phyloP scores from a whole-genome alignment of 2,888 invertebrate species.

The Sinohyriopsis cumingii region DNA sequence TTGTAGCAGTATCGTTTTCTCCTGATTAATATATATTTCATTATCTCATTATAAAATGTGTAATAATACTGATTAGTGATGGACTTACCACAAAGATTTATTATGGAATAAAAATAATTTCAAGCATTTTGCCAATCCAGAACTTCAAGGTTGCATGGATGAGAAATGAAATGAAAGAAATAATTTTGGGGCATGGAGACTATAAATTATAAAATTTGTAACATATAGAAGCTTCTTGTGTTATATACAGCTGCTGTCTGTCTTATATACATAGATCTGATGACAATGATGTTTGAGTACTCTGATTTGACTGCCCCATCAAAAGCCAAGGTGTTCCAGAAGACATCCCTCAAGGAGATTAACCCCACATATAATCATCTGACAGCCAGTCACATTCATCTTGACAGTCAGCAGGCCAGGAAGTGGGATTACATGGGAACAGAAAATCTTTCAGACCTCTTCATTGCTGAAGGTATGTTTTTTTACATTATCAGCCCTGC shows the following conservation, averaged over 20 bases:
- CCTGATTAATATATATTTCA: too few relatives aligned
- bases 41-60: too few relatives aligned
- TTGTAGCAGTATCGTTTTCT: too few relatives aligned
- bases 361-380: conserved; percentile 21
- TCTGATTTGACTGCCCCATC: conserved; percentile 65
- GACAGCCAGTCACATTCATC: conserved; percentile 23
- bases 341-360: conserved; percentile 59
- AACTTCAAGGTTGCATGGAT: too few relatives aligned
- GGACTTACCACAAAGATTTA: too few relatives aligned
- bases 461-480: conserved; percentile 48
- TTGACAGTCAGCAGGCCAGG: conserved; percentile 53
- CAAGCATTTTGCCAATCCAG: too few relatives aligned
- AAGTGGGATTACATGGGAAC: conserved; percentile 41
- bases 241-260: background rate
- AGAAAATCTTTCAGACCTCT: conserved; percentile 53
- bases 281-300: conserved; percentile 68
- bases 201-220: too few relatives aligned
- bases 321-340: conserved; percentile 64
- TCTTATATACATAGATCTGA: conserved; percentile 47
- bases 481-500: background rate
- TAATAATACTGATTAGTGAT: too few relatives aligned
- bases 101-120: too few relatives aligned
- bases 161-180: too few relatives aligned
- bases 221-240: too few relatives aligned
- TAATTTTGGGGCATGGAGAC: too few relatives aligned